Evolutionary conservation across 2,113 vertebrate genomes (phyloP).

Genomic region (Ceyx melanurus): DNA sequence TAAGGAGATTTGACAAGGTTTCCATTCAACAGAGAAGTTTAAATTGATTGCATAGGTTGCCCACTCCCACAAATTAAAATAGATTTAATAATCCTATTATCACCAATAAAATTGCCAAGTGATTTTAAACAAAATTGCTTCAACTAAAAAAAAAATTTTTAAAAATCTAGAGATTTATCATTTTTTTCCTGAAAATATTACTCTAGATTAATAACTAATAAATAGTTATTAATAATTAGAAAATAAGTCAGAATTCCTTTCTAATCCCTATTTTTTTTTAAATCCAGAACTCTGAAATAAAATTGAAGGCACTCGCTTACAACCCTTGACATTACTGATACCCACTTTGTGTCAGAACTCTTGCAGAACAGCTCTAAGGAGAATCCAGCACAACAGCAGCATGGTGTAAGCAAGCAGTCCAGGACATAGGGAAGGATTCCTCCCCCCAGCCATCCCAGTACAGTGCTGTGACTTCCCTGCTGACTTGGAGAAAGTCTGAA

Average conservation of each 20-base stretch:
- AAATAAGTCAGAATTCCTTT: not conserved
- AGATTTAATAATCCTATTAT: not conserved
- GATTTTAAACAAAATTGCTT: not conserved
- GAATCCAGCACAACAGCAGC: not conserved
- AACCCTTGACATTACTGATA: accelerated
- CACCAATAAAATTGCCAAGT: not conserved
- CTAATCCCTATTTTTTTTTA: not conserved
- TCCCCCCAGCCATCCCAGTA: not conserved
- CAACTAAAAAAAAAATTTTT: not conserved
- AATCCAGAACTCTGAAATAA: not conserved
- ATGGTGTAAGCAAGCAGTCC: accelerated
- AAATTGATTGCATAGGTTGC: not conserved
- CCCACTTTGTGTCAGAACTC: not conserved
- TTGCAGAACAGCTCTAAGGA: not conserved
- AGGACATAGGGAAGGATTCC: accelerated
- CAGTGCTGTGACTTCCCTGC: not conserved
- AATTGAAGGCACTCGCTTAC: not conserved
- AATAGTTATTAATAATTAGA: no score
- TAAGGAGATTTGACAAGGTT: not conserved
- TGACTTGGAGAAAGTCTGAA: not conserved
- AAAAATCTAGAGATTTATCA: not conserved
- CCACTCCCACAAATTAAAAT: not conserved
- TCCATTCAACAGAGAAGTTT: not conserved
- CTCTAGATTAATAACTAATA: not conserved
- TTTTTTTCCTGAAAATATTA: not conserved